Evolutionary conservation across 2,888 invertebrate species (phyloP).

Genomic region (Amphipyra berbera): DNA sequence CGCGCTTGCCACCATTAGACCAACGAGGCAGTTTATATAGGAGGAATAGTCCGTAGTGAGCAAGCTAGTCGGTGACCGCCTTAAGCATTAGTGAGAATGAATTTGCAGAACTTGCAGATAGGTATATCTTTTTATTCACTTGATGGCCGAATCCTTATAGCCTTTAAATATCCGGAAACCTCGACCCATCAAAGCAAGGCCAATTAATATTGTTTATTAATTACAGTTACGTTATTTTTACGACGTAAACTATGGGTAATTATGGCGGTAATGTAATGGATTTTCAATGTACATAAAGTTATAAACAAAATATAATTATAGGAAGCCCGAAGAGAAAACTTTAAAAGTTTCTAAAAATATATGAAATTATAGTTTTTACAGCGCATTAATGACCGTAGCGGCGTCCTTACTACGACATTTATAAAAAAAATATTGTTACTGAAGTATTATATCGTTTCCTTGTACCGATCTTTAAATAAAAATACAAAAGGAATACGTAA

Average conservation of each 20-base stretch:
- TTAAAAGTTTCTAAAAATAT: not conserved
- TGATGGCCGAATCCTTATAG: too few species aligned
- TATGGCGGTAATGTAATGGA: not conserved
- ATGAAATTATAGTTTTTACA: slow-evolving; percentile 18
- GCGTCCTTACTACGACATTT: slow-evolving; percentile 12
- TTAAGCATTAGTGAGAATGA: too few species aligned
- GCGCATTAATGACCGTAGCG: slow-evolving; percentile 19
- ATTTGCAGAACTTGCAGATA: too few species aligned
- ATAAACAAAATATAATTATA: slow-evolving; percentile 1
- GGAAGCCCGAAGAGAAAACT: not conserved
- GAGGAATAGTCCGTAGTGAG: too few species aligned
- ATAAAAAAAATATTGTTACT: slow-evolving; percentile 21
- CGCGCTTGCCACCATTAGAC: too few species aligned
- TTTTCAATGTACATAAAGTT: slow-evolving; percentile 7
- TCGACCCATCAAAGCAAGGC: too few species aligned
- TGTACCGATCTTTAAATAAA: slow-evolving; percentile 2
- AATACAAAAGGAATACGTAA: slow-evolving; percentile 10
- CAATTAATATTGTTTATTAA: too few species aligned
- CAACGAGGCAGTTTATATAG: too few species aligned
- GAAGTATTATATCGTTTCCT: slow-evolving; percentile 7
- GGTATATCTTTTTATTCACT: too few species aligned
- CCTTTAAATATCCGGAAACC: too few species aligned
- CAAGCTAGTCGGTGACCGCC: too few species aligned
- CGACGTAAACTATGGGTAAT: not conserved
- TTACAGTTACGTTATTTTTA: too few species aligned